A percentile compares a stretch with the other conserved stretches of the same genome.
Evolutionary conservation across 1,140 invertebrate genomes (phyloP).

Genomic region (Drosophila equinoxialis): DNA sequence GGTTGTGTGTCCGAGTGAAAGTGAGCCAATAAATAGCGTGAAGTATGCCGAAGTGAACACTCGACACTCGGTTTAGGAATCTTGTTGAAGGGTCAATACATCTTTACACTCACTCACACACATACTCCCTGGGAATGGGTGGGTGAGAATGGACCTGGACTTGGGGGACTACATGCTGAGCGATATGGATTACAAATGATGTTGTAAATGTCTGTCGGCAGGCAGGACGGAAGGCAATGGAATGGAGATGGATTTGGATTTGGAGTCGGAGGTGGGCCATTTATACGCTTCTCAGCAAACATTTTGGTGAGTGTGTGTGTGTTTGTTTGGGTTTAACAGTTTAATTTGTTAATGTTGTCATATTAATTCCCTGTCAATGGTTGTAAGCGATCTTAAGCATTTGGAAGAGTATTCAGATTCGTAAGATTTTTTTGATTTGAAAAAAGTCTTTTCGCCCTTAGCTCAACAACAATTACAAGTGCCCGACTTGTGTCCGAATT

Average conservation of each 20-base stretch:
- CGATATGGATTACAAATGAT: slow-evolving; percentile 82
- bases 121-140: slow-evolving; percentile 1
- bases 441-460: background rate
- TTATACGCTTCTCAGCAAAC: slow-evolving; percentile 13
- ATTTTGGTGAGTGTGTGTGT: slow-evolving; percentile 21
- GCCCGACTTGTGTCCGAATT: slow-evolving; percentile 60
- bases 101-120: slow-evolving; percentile 51
- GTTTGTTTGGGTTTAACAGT: slow-evolving; percentile 70
- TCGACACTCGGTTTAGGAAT: background rate
- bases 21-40: slow-evolving; percentile 81
- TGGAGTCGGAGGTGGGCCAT: slow-evolving; percentile 24
- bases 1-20: slow-evolving; percentile 55
- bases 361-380: slow-evolving; percentile 77
- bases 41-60: slow-evolving; percentile 64
- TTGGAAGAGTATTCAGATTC: slow-evolving; percentile 8
- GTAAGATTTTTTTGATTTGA: background rate
- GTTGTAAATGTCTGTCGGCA: slow-evolving; percentile 70
- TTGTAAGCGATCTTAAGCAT: slow-evolving; percentile 38
- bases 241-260: slow-evolving; percentile 27
- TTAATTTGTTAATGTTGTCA: slow-evolving; percentile 83
- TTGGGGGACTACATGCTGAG: slow-evolving; percentile 75
- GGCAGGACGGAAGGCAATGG: slow-evolving; percentile 9
- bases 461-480: slow-evolving; percentile 10
- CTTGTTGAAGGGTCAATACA: slow-evolving; percentile 77
- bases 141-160: slow-evolving; percentile 12